Conservation (phyloP, 1,140 invertebrate genomes). For the Diorhabda sublineata region DNA sequence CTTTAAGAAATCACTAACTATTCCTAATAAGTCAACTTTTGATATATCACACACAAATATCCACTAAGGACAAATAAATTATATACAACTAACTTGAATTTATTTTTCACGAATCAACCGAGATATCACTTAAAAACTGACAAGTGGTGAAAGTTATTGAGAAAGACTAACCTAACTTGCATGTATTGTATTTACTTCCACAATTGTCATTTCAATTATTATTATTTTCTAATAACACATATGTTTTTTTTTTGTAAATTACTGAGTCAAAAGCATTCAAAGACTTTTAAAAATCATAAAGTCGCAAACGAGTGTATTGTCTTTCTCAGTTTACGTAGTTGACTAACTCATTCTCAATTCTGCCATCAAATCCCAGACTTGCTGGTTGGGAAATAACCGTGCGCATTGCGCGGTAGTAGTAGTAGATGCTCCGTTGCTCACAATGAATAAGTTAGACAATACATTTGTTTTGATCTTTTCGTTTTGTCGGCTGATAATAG, state of each 20-base stretch:
- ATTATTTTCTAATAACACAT: too few species aligned
- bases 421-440: too few species aligned
- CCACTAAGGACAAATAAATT: background rate
- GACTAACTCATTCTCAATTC: background rate
- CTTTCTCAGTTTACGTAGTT: background rate
- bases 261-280: too few species aligned
- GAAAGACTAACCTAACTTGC: background rate
- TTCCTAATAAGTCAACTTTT: background rate
- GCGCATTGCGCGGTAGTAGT: background rate
- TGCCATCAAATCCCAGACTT: background rate
- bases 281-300: too few species aligned
- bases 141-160: background rate
- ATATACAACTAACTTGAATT: background rate
- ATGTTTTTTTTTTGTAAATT: too few species aligned
- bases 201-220: too few species aligned
- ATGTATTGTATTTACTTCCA: background rate
- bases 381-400: background rate
- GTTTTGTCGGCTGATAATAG: too few species aligned
- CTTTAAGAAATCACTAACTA: background rate
- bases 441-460: too few species aligned
- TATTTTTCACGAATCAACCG: background rate
- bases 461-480: too few species aligned
- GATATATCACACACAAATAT: background rate
- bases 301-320: too few species aligned
- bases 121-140: background rate